A percentile compares a stretch with the other conserved stretches of the same genome.
These are phyloP conservation scores for Jordanella pulchra DNA, from an alignment of 2,797 vertebrate species.

Conservation along the genomic window DNA sequence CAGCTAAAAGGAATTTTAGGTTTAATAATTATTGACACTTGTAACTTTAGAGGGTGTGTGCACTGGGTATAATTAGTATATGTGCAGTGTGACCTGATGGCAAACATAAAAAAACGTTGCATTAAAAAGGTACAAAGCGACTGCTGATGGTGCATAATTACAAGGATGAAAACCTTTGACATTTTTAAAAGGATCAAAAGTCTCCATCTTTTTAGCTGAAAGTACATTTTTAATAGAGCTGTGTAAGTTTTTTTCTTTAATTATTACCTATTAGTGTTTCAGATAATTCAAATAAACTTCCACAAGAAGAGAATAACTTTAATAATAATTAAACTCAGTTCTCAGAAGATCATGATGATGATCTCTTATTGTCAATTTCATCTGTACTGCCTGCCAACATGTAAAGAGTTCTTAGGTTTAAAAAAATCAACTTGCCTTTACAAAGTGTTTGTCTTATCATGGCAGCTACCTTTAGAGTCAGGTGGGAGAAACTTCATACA, in stretches of 20 bases:
- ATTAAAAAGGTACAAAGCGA: conserved; percentile 7
- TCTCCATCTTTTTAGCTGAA: background rate
- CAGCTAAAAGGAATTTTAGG: conserved; percentile 21
- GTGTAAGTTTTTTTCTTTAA: background rate
- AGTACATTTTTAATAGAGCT: background rate
- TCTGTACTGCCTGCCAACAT: background rate
- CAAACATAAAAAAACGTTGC: conserved; percentile 12
- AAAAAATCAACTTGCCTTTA: background rate
- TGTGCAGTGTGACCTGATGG: conserved; percentile 28
- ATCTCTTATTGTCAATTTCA: background rate
- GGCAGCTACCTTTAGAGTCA: background rate
- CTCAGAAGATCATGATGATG: background rate
- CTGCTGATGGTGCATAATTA: background rate
- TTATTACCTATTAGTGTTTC: background rate
- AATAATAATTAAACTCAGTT: background rate
- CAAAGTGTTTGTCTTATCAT: background rate
- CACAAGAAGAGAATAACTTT: background rate
- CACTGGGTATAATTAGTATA: conserved; percentile 46
- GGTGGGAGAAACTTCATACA: background rate
- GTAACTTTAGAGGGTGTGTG: conserved; percentile 34
- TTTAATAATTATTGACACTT: conserved; percentile 44
- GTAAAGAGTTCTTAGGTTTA: background rate
- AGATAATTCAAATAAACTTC: background rate
- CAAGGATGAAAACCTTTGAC: background rate
- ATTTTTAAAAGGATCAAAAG: conserved; percentile 13